Conservation (phyloP, 1,140 invertebrate species). For the Platyscapa corneri region DNA sequence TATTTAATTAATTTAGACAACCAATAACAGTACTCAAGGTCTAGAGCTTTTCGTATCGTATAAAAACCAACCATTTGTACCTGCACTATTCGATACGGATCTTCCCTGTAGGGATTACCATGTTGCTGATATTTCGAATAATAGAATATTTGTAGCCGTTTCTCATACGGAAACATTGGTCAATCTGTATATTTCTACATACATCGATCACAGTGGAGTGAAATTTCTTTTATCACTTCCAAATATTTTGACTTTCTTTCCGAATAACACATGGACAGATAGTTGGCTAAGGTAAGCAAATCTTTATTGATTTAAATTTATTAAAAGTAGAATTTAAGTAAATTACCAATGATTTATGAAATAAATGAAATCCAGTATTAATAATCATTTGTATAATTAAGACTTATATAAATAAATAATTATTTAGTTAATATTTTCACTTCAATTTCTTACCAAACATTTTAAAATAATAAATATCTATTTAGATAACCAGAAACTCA, state of each 20-base stretch:
- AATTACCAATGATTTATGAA: too few species aligned
- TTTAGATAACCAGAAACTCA: too few species aligned
- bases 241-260: conserved; percentile 89
- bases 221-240: conserved; percentile 87
- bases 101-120: conserved; percentile 82
- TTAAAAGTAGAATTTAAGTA: too few species aligned
- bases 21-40: conserved; percentile 62
- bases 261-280: conserved; percentile 84
- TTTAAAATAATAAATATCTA: too few species aligned
- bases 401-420: too few species aligned
- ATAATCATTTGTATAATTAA: too few species aligned
- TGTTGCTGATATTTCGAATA: conserved; percentile 87
- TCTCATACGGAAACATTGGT: conserved; percentile 83
- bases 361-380: too few species aligned
- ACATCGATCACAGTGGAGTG: conserved; percentile 74
- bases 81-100: conserved; percentile 84
- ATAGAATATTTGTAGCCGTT: conserved; percentile 88
- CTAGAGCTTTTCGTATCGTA: conserved; percentile 88
- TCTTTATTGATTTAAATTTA: neutral
- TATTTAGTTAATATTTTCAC: too few species aligned
- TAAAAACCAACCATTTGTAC: conserved; percentile 80
- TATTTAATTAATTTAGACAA: neutral
- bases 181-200: conserved; percentile 86
- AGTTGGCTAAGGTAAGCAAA: conserved; percentile 88
- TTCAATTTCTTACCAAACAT: too few species aligned